Conservation (phyloP, 2,113 vertebrate species). For the Triplophysa rosa region DNA sequence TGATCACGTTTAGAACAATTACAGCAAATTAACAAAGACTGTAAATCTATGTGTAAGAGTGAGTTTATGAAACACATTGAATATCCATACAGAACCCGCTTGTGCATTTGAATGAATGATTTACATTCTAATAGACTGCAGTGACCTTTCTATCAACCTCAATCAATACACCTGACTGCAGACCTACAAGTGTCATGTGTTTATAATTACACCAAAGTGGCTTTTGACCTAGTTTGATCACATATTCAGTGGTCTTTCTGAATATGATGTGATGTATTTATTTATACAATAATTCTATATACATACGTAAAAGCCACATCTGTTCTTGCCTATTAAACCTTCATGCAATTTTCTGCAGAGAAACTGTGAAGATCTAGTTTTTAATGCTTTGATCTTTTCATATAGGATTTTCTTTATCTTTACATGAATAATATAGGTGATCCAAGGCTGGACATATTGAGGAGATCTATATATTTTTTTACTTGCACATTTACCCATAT, state of each 20-base stretch:
- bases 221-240: slow-evolving; percentile 1
- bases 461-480: no score
- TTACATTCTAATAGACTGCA: slow-evolving; percentile 17
- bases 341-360: not conserved
- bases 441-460: no score
- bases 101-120: not conserved
- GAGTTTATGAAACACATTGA: not conserved
- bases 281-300: no score
- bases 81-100: not conserved
- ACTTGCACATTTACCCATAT: no score
- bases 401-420: no score
- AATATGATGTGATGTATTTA: not conserved
- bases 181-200: not conserved
- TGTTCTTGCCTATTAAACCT: slow-evolving; percentile 11
- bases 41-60: not conserved
- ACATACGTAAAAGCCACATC: no score
- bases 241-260: not conserved
- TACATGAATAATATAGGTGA: no score
- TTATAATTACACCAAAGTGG: slow-evolving; percentile 4
- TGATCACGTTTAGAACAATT: not conserved
- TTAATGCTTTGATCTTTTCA: no score
- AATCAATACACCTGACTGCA: slow-evolving; percentile 27
- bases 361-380: no score
- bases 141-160: not conserved
- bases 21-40: not conserved